These are phyloP conservation scores for Andrena bucephala DNA, from an alignment of 2,888 invertebrate species.

Conservation along the genomic window DNA sequence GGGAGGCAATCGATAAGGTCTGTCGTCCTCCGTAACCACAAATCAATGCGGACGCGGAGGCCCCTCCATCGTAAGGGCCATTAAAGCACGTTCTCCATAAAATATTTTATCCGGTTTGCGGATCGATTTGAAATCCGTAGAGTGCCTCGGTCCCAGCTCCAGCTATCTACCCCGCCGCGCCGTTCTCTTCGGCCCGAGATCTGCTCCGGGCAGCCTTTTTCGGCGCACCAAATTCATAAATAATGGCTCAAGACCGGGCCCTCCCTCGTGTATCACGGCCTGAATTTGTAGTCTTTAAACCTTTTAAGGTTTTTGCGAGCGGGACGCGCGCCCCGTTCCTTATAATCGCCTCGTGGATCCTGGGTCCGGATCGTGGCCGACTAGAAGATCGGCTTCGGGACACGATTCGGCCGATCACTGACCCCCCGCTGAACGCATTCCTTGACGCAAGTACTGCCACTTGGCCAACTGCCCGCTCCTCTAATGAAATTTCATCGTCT, in stretches of 20 bases:
- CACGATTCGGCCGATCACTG: constrained; percentile 57
- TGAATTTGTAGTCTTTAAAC: constrained; percentile 83
- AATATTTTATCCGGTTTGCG: constrained; percentile 81
- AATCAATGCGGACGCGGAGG: constrained; percentile 69
- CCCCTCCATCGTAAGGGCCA: constrained; percentile 69
- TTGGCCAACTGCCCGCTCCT: constrained; percentile 19
- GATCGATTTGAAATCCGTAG: constrained; percentile 78
- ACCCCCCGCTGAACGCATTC: constrained; percentile 61
- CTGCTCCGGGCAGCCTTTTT: constrained; percentile 73
- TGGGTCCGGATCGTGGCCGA: constrained; percentile 28
- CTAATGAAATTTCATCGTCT: constrained; percentile 22
- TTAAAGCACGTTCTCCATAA: constrained; percentile 76
- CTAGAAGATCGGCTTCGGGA: constrained; percentile 61
- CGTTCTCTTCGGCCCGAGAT: constrained; percentile 35
- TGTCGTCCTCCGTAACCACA: constrained; percentile 66
- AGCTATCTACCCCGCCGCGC: constrained; percentile 34
- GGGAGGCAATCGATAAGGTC: constrained; percentile 72
- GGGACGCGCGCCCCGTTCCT: constrained; percentile 60
- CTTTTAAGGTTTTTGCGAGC: constrained; percentile 81
- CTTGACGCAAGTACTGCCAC: constrained; percentile 51
- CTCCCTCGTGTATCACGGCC: constrained; percentile 73
- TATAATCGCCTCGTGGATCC: constrained; percentile 59
- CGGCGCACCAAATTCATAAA: constrained; percentile 83
- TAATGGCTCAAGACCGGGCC: constrained; percentile 79
- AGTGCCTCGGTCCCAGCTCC: constrained; percentile 44